Evolutionary conservation across 2,113 vertebrate species (phyloP), one percentile per base, ranked within the genome.

Genomic region (Myotis davidii): DNA sequence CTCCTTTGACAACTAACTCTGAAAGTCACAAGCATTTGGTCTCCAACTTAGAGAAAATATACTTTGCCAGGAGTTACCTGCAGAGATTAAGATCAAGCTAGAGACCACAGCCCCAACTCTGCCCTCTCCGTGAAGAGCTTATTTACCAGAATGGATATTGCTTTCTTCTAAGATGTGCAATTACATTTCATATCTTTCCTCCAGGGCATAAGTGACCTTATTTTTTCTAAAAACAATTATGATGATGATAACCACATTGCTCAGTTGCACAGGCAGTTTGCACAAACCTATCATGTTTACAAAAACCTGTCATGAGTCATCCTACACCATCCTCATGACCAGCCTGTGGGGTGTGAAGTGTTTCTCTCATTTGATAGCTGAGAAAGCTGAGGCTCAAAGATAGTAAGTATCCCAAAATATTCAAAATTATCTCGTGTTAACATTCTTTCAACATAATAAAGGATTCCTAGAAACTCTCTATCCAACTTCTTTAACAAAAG

Each of bases 181-280:
- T 76, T 87, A 77, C 23, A 39, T 48, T 88, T 90, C 74, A 9
- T 2, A 29, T 67, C 59, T 94, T 77, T 88, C 18, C 18, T 78
- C 50, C n/a, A 59, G 9, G 48, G 32, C 20, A 56, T n/a, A 59
- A 73, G 25, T 79, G 23, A 34, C 6, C 74, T 90, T 59, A 32
- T 56, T 29, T 89, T 89, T 88, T 70, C 86, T 95, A 83, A 74
- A 84, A 90, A 85, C 34, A 50, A 32, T 16, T 34, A 45, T 79
- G 39, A 39, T 25, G 9, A n/a, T 20, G 54, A 32, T 64, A 69
- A 69, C 18, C 42, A 13, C 21, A 70, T 9, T 14, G 4, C 79
- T 42, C 11, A 9, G 27, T 2, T 10, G 3, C 17, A 23, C 2
- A 67, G 59, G 21, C 1, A 2, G 11, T 17, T 77, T 65, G 29